A percentile compares a stretch with the other conserved stretches of the same genome.
phyloP scores from a whole-genome alignment of 2,113 vertebrate species.

The Corydoras maculifer region DNA sequence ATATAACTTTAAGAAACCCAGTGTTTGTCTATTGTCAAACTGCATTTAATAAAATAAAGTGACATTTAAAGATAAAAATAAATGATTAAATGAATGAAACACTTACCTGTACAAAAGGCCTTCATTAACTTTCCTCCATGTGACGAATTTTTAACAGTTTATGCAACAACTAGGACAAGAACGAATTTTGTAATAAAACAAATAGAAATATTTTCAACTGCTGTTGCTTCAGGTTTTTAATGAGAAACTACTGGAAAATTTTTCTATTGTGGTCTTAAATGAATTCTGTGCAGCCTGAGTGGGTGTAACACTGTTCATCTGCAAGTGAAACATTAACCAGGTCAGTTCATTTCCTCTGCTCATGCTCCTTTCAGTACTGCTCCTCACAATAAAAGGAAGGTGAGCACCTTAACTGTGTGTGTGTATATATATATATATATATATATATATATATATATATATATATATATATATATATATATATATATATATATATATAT shows the following conservation, averaged over 20 bases:
- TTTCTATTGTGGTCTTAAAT: constrained; percentile 12
- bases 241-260: too few species aligned
- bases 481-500: too few species aligned
- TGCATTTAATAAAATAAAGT: too few species aligned
- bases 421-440: too few species aligned
- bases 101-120: background rate
- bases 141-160: too few species aligned
- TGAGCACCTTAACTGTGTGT: background rate
- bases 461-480: too few species aligned
- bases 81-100: background rate
- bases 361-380: constrained; percentile 17
- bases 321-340: constrained; percentile 64
- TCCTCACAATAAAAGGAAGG: background rate
- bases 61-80: background rate
- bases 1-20: too few species aligned
- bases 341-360: constrained; percentile 59
- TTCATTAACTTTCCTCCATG: background rate
- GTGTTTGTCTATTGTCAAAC: too few species aligned
- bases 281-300: constrained; percentile 4
- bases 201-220: background rate
- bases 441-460: too few species aligned
- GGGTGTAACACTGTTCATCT: constrained; percentile 24
- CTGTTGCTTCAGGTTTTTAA: too few species aligned
- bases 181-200: background rate
- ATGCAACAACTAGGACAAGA: background rate